phyloP scores from a whole-genome alignment of 2,888 invertebrate species.

The Ichneumoninae sp. region DNA sequence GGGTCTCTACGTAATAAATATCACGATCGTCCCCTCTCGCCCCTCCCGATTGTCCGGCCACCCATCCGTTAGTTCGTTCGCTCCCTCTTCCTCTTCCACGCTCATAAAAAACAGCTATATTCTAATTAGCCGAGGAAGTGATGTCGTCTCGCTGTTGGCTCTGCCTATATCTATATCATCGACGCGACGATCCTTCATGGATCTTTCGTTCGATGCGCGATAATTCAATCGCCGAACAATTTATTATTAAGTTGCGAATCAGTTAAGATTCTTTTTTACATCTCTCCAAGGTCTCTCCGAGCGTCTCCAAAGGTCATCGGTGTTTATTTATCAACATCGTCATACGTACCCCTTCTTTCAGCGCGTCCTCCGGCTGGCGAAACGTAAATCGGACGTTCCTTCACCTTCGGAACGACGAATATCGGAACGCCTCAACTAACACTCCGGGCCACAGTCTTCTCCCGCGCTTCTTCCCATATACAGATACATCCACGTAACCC shows the following conservation, averaged over 20 bases:
- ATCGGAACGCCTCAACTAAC: constrained; percentile 5
- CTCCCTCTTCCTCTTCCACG: constrained; percentile 84
- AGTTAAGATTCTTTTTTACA: neutral
- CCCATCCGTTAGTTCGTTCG: constrained; percentile 76
- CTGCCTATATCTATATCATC: constrained; percentile 55
- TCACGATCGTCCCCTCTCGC: constrained; percentile 75
- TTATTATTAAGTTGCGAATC: neutral
- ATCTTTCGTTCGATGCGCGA: constrained; percentile 1
- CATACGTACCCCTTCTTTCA: constrained; percentile 31
- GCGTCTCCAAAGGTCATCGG: neutral
- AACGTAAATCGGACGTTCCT: neutral
- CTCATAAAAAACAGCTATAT: constrained; percentile 84
- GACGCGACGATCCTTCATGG: constrained; percentile 43
- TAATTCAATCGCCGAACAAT: neutral
- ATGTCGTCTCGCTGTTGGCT: constrained; percentile 70
- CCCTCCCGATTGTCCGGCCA: constrained; percentile 65
- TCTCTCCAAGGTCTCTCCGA: neutral
- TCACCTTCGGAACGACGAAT: constrained; percentile 1
- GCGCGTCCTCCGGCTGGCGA: constrained; percentile 1
- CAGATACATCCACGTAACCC: constrained; percentile 3
- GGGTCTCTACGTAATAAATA: constrained; percentile 82
- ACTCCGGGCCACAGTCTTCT: constrained; percentile 24
- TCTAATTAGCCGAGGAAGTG: constrained; percentile 82
- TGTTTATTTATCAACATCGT: constrained; percentile 4
- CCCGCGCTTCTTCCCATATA: neutral